Evolutionary conservation across 1,140 invertebrate species (phyloP).

Genomic region (Atta cephalotes): DNA sequence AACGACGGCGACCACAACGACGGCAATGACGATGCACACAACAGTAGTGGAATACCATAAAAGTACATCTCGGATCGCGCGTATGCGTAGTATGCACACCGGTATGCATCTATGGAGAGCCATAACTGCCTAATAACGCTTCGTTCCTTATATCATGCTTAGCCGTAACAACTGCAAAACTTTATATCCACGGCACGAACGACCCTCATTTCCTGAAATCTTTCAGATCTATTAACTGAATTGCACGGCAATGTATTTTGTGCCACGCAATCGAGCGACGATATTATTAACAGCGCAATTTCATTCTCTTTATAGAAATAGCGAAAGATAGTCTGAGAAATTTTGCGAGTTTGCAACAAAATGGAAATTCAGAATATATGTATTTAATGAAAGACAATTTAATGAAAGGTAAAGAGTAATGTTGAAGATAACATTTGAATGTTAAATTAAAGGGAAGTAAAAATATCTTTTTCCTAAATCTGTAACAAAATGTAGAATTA

Average conservation of each 20-base stretch:
- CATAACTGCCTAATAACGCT: constrained; percentile 84
- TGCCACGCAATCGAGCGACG: constrained; percentile 41
- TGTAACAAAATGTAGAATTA: not conserved
- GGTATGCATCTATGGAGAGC: constrained; percentile 82
- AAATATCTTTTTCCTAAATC: not conserved
- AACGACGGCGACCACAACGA: not conserved
- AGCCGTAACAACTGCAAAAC: constrained; percentile 64
- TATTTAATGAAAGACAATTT: too few relatives aligned
- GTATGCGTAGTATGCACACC: constrained; percentile 38
- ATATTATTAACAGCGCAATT: constrained; percentile 54
- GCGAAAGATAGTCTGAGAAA: constrained; percentile 8
- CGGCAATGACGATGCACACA: constrained; percentile 1
- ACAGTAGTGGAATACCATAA: constrained; percentile 8
- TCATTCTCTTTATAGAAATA: constrained; percentile 30
- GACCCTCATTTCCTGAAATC: constrained; percentile 50
- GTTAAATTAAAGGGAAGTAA: constrained; percentile 2
- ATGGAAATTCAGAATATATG: not conserved
- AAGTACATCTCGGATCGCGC: constrained; percentile 47
- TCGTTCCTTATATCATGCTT: constrained; percentile 82
- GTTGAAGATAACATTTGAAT: not conserved
- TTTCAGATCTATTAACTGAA: constrained; percentile 49
- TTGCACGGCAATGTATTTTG: constrained; percentile 28
- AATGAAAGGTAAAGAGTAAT: not conserved
- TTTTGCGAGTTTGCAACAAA: constrained; percentile 14
- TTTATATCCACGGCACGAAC: constrained; percentile 61